phyloP scores from a whole-genome alignment of 1,140 invertebrate species.

The Pogonomyrmex californicus region DNA sequence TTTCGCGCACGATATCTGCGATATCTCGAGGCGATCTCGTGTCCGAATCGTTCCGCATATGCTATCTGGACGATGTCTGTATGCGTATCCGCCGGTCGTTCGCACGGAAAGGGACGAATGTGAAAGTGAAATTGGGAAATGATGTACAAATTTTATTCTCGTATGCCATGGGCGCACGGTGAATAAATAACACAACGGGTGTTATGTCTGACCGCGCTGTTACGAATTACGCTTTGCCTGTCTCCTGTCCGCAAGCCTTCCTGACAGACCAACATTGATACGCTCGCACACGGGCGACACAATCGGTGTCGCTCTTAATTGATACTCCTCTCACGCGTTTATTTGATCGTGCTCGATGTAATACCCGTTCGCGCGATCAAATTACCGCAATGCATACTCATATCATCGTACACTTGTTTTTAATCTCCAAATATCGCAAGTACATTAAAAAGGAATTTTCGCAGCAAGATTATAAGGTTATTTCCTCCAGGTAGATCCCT shows the following conservation, averaged over 20 bases:
- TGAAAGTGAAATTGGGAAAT: conserved; percentile 68
- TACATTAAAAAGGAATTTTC: not conserved
- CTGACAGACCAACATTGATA: conserved; percentile 14
- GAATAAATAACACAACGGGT: conserved; percentile 47
- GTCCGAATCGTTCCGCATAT: not conserved
- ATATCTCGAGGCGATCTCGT: not conserved
- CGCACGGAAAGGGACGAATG: conserved; percentile 42
- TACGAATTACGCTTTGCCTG: conserved; percentile 60
- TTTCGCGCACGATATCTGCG: not conserved
- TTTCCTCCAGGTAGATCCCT: not conserved
- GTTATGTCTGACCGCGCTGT: conserved; percentile 42
- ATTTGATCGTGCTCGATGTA: conserved; percentile 34
- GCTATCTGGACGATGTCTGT: not conserved
- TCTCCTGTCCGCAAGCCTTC: not conserved
- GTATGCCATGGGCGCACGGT: conserved; percentile 17
- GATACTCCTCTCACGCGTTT: conserved; percentile 14
- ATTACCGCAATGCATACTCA: not conserved
- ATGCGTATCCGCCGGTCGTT: conserved; percentile 6
- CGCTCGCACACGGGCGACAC: not conserved
- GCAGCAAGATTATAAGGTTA: not conserved
- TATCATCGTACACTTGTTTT: not conserved
- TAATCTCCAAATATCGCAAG: not conserved
- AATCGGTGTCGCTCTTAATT: conserved; percentile 61
- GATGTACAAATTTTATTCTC: conserved; percentile 59
- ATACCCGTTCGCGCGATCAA: not conserved